phyloP scores from a whole-genome alignment of 1,140 invertebrate species.

The Drosophila nigromelanica region DNA sequence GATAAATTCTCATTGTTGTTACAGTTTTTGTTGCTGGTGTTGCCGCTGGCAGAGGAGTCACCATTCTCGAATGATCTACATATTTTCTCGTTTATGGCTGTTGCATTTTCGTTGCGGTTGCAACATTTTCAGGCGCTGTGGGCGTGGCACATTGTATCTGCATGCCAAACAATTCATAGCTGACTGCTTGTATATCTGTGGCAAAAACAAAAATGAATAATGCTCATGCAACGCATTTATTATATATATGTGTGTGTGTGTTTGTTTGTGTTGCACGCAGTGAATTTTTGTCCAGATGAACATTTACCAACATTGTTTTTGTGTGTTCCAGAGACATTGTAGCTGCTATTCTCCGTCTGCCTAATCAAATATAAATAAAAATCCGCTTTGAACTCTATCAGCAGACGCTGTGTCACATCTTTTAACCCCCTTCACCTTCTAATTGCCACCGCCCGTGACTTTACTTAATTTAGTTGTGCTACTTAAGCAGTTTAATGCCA shows the following conservation, averaged over 20 bases:
- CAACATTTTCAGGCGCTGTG: slow-evolving; percentile 5
- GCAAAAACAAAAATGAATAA: slow-evolving; percentile 29
- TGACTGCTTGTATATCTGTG: slow-evolving; percentile 1
- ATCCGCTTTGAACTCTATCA: slow-evolving; percentile 56
- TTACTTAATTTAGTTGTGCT: slow-evolving; percentile 80
- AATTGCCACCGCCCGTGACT: slow-evolving; percentile 56
- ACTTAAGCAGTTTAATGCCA: slow-evolving; percentile 78
- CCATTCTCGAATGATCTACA: slow-evolving; percentile 33
- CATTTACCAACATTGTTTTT: not conserved
- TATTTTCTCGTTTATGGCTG: slow-evolving; percentile 29
- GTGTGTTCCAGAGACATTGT: not conserved
- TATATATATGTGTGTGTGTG: not conserved
- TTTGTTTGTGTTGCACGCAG: slow-evolving; percentile 13
- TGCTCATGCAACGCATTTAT: slow-evolving; percentile 37
- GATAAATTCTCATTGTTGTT: not conserved
- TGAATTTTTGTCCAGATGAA: slow-evolving; percentile 7
- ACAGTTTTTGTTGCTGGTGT: not conserved
- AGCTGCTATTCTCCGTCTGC: not conserved
- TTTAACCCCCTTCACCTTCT: slow-evolving; percentile 22
- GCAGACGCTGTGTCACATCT: slow-evolving; percentile 12
- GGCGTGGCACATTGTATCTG: slow-evolving; percentile 23
- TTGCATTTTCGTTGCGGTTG: slow-evolving; percentile 33
- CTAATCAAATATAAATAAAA: slow-evolving; percentile 27
- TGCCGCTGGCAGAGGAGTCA: slow-evolving; percentile 18
- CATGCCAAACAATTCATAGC: slow-evolving; percentile 21